phyloP scores from a whole-genome alignment of 2,113 vertebrate genomes.

The Sorex araneus region DNA sequence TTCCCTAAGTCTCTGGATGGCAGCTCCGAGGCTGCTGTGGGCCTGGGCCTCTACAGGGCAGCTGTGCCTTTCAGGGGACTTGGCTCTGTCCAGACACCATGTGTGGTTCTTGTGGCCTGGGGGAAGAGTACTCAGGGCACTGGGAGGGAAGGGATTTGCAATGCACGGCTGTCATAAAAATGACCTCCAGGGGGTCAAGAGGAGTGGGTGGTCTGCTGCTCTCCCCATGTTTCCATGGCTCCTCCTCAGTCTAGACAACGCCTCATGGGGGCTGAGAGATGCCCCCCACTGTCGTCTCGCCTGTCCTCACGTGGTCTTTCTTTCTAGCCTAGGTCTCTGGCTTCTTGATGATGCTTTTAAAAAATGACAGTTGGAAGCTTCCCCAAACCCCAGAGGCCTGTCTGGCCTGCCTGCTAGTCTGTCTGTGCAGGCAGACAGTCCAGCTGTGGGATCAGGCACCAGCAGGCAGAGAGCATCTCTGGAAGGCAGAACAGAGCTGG shows the following conservation, averaged over 20 bases:
- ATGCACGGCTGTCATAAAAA: background rate
- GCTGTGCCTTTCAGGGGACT: background rate
- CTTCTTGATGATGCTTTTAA: slow-evolving; percentile 45
- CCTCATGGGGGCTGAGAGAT: background rate
- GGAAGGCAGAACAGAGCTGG: background rate
- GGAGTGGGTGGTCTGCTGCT: background rate
- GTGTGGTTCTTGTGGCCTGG: background rate
- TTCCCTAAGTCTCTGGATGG: background rate
- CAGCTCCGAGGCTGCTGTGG: background rate
- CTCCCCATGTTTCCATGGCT: background rate
- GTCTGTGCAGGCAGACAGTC: background rate
- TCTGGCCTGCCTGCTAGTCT: background rate
- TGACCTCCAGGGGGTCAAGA: background rate
- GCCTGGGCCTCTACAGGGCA: background rate
- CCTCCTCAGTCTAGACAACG: background rate
- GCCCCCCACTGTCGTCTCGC: background rate
- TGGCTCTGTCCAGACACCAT: background rate
- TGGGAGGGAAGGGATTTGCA: background rate
- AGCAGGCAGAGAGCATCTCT: background rate
- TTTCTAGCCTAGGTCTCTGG: background rate
- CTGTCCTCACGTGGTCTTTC: slow-evolving; percentile 7
- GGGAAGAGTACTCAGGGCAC: background rate
- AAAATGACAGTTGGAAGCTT: slow-evolving; percentile 14
- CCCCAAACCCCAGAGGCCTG: slow-evolving; percentile 20
- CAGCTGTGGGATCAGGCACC: background rate